Conservation (phyloP, 2,888 invertebrate species). For the Beris morrisii region DNA sequence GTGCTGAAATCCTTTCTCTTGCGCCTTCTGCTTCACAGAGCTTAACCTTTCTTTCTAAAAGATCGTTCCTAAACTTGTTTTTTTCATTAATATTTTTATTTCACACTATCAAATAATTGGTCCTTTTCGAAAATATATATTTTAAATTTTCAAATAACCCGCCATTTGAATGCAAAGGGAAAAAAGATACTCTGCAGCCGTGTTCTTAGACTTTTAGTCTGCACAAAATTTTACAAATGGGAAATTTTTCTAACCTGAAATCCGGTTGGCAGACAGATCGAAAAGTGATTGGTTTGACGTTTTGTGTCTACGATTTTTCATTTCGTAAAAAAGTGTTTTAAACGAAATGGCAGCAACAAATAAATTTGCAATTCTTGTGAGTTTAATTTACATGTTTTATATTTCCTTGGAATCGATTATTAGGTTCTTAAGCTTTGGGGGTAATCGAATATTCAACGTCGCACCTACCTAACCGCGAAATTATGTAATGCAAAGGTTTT, state of each 20-base stretch:
- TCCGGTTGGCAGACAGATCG: slow-evolving; percentile 11
- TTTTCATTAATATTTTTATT: too few relatives aligned
- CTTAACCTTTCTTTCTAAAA: too few relatives aligned
- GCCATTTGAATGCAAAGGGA: too few relatives aligned
- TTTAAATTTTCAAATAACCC: too few relatives aligned
- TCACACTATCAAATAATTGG: too few relatives aligned
- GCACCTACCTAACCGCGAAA: neutral
- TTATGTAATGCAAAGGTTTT: neutral
- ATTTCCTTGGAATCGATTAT: slow-evolving; percentile 12
- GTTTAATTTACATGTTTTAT: slow-evolving; percentile 14
- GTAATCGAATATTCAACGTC: too few relatives aligned
- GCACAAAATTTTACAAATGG: neutral
- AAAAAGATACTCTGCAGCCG: too few relatives aligned
- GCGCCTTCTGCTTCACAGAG: too few relatives aligned
- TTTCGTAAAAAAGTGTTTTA: slow-evolving; percentile 5
- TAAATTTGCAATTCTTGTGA: slow-evolving; percentile 51
- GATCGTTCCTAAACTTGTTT: too few relatives aligned
- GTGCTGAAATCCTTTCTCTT: too few relatives aligned
- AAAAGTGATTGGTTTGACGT: slow-evolving; percentile 19
- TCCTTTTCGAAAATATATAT: too few relatives aligned
- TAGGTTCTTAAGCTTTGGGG: neutral
- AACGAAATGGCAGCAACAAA: slow-evolving; percentile 51
- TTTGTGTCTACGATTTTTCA: slow-evolving; percentile 15
- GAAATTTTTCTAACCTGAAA: slow-evolving; percentile 18
- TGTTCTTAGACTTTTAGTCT: too few relatives aligned